Evolutionary conservation across 2,888 invertebrate species (phyloP).

Genomic region (Protodeltote pygarga): DNA sequence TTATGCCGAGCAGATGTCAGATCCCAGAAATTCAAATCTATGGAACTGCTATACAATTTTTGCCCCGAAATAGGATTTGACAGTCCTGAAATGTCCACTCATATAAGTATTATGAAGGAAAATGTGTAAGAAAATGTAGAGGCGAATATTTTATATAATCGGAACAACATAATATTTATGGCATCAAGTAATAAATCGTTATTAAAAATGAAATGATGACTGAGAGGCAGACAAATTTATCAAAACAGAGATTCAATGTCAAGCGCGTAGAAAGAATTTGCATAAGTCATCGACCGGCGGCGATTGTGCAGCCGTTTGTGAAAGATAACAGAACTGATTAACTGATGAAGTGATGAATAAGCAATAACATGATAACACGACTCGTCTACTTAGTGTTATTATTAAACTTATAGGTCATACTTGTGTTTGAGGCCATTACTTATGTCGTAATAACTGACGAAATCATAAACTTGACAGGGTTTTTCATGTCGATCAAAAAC

Average conservation of each 20-base stretch:
- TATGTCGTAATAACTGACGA: no score
- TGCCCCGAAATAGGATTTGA: slow-evolving; percentile 1
- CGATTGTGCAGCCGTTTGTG: slow-evolving; percentile 38
- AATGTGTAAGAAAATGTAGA: no score
- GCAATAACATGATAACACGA: slow-evolving; percentile 41
- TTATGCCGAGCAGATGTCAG: slow-evolving; percentile 42
- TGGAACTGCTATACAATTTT: slow-evolving; percentile 2
- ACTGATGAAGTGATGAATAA: slow-evolving; percentile 45
- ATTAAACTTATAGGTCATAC: slow-evolving; percentile 11
- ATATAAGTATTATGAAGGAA: no score
- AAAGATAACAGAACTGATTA: slow-evolving; percentile 42
- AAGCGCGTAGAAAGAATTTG: slow-evolving; percentile 48
- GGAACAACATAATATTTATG: background rate
- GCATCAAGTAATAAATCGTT: slow-evolving; percentile 1
- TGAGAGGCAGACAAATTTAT: slow-evolving; percentile 16
- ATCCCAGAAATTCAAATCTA: slow-evolving; percentile 35
- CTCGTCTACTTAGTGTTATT: slow-evolving; percentile 24
- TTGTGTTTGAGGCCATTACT: no score
- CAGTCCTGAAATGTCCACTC: no score
- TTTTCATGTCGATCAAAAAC: slow-evolving; percentile 11
- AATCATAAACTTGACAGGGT: no score
- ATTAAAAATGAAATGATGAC: slow-evolving; percentile 9
- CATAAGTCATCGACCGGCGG: slow-evolving; percentile 59
- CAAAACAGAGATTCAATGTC: slow-evolving; percentile 47
- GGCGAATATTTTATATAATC: no score